Evolutionary conservation across 2,888 invertebrate genomes (phyloP).

Genomic region (Dexiosoma caninum): DNA sequence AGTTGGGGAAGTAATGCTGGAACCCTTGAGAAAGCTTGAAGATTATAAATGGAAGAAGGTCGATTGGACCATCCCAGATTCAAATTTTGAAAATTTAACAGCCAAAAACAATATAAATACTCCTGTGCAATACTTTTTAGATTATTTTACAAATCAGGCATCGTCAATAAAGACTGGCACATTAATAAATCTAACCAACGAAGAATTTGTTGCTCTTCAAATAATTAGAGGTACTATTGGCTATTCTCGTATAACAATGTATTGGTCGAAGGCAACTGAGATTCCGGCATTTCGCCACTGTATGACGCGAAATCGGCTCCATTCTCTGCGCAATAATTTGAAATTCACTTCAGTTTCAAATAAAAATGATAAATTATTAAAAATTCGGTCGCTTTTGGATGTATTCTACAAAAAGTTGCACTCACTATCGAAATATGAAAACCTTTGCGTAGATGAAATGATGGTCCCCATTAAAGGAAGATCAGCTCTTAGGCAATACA

Average conservation of each 20-base stretch:
- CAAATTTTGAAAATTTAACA: no score
- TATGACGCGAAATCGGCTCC: background rate
- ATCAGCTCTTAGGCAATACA: constrained; percentile 9
- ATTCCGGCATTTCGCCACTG: background rate
- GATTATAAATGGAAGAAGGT: no score
- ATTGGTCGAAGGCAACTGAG: background rate
- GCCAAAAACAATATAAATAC: no score
- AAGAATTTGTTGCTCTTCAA: no score
- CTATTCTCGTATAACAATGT: background rate
- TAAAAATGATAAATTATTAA: background rate
- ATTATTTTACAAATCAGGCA: no score
- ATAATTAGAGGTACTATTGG: background rate
- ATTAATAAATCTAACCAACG: no score
- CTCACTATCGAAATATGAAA: background rate
- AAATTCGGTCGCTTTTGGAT: background rate
- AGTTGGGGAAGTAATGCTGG: no score
- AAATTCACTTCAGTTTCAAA: background rate
- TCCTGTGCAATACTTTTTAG: no score
- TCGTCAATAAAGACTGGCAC: no score
- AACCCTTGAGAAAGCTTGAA: no score
- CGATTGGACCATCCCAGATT: no score
- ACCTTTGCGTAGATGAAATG: background rate
- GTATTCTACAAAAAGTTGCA: background rate
- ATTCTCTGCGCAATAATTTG: background rate
- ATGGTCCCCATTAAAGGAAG: constrained; percentile 1